phyloP scores from a whole-genome alignment of 2,113 vertebrate species.

The Scomber scombrus region DNA sequence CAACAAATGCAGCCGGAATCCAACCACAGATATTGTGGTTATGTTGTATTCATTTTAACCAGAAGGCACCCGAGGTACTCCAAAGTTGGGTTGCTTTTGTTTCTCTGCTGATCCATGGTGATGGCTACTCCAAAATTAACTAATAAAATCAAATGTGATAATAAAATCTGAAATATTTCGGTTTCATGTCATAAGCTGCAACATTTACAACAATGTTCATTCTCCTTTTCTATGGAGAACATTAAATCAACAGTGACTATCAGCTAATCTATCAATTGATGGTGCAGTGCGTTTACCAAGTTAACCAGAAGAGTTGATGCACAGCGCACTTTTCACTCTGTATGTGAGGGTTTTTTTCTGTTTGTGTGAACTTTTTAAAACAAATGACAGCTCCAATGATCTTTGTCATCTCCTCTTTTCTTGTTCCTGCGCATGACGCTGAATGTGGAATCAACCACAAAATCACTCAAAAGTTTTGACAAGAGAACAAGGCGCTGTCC shows the following conservation, averaged over 20 bases:
- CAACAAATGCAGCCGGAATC: neutral
- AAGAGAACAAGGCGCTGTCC: constrained; percentile 1
- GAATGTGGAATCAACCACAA: constrained; percentile 9
- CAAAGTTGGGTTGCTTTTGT: no score
- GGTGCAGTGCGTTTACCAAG: neutral
- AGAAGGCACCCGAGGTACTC: no score
- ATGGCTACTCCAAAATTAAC: neutral
- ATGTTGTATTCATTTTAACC: no score
- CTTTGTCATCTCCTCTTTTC: neutral
- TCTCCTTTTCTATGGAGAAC: neutral
- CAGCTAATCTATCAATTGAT: neutral
- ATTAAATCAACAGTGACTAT: no score
- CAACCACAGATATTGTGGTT: no score
- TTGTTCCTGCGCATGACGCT: neutral
- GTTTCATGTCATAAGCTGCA: neutral
- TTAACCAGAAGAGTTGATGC: neutral
- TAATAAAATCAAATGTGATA: neutral
- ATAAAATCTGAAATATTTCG: neutral
- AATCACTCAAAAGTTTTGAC: constrained; percentile 11
- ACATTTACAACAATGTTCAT: neutral
- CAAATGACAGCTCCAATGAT: neutral
- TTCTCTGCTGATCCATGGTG: no score
- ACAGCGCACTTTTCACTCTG: neutral
- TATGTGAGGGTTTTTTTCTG: neutral
- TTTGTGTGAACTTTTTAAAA: neutral